Evolutionary conservation across 2,113 vertebrate genomes (phyloP).

Genomic region (Scolopax mira): DNA sequence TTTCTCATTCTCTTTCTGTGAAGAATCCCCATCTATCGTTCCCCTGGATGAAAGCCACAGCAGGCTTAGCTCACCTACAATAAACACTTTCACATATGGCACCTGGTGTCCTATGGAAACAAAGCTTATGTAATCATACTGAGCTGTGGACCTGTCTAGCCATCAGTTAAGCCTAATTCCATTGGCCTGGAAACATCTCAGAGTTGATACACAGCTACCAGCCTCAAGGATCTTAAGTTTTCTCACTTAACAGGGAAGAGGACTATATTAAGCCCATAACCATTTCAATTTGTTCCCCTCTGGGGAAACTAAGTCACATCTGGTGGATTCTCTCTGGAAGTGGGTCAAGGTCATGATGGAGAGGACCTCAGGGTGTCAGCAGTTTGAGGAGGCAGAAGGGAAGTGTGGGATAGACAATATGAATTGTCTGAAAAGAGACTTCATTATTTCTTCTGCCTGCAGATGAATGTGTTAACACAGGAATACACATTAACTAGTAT

Average conservation of each 20-base stretch:
- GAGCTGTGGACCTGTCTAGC: not conserved
- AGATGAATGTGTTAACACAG: fast-evolving
- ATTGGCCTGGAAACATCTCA: not conserved
- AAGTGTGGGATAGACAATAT: not conserved
- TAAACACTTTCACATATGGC: not conserved
- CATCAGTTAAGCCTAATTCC: not conserved
- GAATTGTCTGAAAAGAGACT: not conserved
- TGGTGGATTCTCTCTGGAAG: not conserved
- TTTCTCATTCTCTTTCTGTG: slow-evolving; percentile 17
- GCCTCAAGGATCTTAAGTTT: not conserved
- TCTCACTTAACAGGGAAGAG: not conserved
- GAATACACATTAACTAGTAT: not conserved
- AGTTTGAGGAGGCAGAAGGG: not conserved
- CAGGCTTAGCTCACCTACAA: not conserved
- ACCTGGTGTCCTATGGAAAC: not conserved
- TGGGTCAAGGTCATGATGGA: not conserved
- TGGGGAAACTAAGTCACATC: not conserved
- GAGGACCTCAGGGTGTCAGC: not conserved
- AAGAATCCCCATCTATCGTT: not conserved
- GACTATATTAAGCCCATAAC: not conserved
- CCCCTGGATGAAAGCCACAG: not conserved
- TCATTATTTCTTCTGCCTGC: not conserved
- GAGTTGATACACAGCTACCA: not conserved
- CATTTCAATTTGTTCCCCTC: not conserved
- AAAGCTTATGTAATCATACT: not conserved